A percentile compares a stretch with the other conserved stretches of the same genome.
Evolutionary conservation across 2,113 vertebrate species (phyloP).

Genomic region (Gallinago jamesoni): DNA sequence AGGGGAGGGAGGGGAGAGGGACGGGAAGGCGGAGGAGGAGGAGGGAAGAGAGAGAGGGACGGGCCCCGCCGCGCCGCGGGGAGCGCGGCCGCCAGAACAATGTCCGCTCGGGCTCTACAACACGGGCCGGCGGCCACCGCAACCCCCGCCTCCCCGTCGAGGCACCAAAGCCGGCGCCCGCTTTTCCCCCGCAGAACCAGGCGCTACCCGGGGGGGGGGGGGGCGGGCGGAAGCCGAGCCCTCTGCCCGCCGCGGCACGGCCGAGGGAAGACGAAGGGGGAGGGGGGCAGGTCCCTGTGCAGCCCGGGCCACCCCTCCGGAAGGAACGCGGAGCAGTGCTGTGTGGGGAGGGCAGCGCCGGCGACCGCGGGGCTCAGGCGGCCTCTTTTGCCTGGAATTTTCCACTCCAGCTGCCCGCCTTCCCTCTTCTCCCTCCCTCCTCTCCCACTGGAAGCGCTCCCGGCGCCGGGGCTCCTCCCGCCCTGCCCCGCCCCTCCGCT

Average conservation of each 20-base stretch:
- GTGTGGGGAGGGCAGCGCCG: neutral
- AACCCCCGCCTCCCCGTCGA: neutral
- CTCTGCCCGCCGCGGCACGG: neutral
- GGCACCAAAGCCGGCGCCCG: neutral
- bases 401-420: constrained; percentile 44
- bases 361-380: neutral
- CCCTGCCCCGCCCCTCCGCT: neutral
- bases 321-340: neutral
- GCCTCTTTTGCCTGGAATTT: constrained; percentile 51
- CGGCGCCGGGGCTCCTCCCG: neutral
- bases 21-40: constrained; percentile 12
- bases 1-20: constrained; percentile 9
- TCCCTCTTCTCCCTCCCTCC: neutral
- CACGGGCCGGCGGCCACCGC: neutral
- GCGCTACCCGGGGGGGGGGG: neutral
- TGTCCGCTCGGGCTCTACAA: neutral
- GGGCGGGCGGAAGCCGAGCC: neutral
- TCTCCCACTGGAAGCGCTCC: constrained; percentile 17
- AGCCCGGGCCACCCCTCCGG: neutral
- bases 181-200: no score
- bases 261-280: no score
- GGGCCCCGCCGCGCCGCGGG: neutral
- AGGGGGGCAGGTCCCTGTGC: no score
- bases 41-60: neutral
- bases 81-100: neutral